A percentile compares a stretch with the other conserved stretches of the same genome.
These are phyloP conservation scores for Cecropterus lyciades DNA, from an alignment of 1,140 invertebrate genomes.

Conservation along the genomic window DNA sequence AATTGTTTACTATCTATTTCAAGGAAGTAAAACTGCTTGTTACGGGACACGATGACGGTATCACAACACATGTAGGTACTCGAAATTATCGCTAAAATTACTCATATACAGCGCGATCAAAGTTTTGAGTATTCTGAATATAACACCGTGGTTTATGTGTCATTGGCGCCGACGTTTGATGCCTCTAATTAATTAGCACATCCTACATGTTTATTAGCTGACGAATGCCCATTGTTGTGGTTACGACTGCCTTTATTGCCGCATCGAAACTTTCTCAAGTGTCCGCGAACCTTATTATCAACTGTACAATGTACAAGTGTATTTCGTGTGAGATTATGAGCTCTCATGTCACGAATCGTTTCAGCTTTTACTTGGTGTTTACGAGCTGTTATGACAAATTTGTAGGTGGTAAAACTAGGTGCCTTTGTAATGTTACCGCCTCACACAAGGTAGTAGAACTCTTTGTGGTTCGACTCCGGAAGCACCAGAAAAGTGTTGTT, in stretches of 20 bases:
- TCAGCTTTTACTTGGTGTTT: neutral
- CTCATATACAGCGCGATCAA: slow-evolving; percentile 42
- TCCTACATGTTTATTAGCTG: slow-evolving; percentile 58
- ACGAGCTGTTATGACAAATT: neutral
- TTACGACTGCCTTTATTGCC: slow-evolving; percentile 16
- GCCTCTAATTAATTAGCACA: slow-evolving; percentile 63
- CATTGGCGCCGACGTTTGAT: slow-evolving; percentile 61
- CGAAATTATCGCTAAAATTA: slow-evolving; percentile 40
- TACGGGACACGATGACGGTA: slow-evolving; percentile 20
- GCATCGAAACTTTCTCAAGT: slow-evolving; percentile 16
- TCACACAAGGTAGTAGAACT: too few relatives aligned
- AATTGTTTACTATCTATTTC: neutral
- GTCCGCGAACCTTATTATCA: slow-evolving; percentile 3
- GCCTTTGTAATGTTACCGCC: too few relatives aligned
- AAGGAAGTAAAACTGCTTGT: slow-evolving; percentile 17
- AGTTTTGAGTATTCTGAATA: slow-evolving; percentile 45
- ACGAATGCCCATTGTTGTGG: slow-evolving; percentile 48
- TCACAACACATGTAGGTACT: slow-evolving; percentile 18
- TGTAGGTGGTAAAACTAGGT: too few relatives aligned
- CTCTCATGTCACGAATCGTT: neutral
- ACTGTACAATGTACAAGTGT: neutral
- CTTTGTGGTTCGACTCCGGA: too few relatives aligned
- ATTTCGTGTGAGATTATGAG: neutral
- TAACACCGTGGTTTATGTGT: slow-evolving; percentile 58
- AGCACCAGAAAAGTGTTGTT: too few relatives aligned